Evolutionary conservation across 2,888 invertebrate genomes (phyloP), one percentile per base, ranked within the genome.

Genomic region (Hirtodrosophila duncani): DNA sequence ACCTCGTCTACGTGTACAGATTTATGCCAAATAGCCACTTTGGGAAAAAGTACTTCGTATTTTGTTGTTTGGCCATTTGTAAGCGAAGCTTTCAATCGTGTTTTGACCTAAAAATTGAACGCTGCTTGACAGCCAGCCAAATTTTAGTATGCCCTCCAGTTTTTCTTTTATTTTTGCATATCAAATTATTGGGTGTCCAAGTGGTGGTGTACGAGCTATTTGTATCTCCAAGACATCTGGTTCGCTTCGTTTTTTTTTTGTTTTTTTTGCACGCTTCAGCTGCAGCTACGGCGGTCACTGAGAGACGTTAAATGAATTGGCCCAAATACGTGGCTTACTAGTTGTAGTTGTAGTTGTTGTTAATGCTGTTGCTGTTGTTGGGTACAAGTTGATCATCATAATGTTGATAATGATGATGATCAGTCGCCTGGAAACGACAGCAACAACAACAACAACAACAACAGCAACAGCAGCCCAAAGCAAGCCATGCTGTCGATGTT

Each of bases 281-380:
- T 72, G 67, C 72, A 72, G 48, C 62, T 58, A 52, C 49, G 61
- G 58, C 61, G 67, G 67, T 69, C 67, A 64, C 48, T 61, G 58
- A 30, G 63, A 39, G 63, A 59, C 59, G 57, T 45, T 74, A 71
- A 75, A 71, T 74, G 78, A 71, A 77, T 65, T 77, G 75, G 46
- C 78, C 75, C 67, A 77, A 75, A 75, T 75, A 75, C 64, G 60
- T 64, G 56, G n/a, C n/a, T n/a, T 49, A 31, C 44, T n/a, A 30
- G 41, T 18, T 44, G 50, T 31, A 50, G 36, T 48, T 58, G 48
- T 29, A 33, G 36, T 34, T 48, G 39, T 26, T 41, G 9, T 41
- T 26, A 24, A n/a, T n/a, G n/a, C n/a, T 33, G 23, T n/a, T 30
- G 26, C 27, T 60, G 45, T 42, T 51, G 41, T 46, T 42, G 44